Evolutionary conservation across 2,113 vertebrate genomes (phyloP), one percentile per base, ranked within the genome.

Genomic region (Archilochus colubris): DNA sequence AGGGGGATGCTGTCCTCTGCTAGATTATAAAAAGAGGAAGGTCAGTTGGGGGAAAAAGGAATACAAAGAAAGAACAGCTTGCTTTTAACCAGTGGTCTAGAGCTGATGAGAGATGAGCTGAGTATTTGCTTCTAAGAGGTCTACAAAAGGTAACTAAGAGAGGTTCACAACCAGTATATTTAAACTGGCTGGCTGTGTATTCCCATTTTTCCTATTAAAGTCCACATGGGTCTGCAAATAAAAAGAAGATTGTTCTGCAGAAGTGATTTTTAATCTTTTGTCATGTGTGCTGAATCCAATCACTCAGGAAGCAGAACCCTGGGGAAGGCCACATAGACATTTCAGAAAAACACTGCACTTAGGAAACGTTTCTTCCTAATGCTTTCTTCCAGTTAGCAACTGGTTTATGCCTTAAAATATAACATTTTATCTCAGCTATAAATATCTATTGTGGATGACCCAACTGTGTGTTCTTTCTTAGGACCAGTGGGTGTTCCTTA

Each of bases 331-430:
- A 64, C 43, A 38, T 0, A 53, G 33, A 38, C 57, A 67, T 78
- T 64, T 80, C 86, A 78, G 75, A 78, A 88, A 40, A 86, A 61
- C 66, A 53, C n/a, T n/a, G 23, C 54, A 28, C 79, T 46, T 82
- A 62, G 59, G 50, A 61, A 86, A 88, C 2, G 0, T 31, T 88
- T 67, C 53, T 80, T 88, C 72, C 63, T 75, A 68, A 43, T 15
- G 7, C 79, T 78, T 90, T 83, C 69, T 78, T 91, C 73, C 76
- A 79, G 77, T 81, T 46, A 81, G 82, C n/a, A 82, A 88, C 18
- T 84, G 64, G 50, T 68, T 90, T 95, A 70, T 50, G 64, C 53
- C 72, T 86, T 91, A 88, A 94, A 94, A 77, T 59, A 75, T 84
- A 92, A 74, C 20, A 83, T 79, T 88, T 88, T 82, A 81, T 83